phyloP scores from a whole-genome alignment of 1,140 invertebrate species.

The Zaprionus kolodkinae region DNA sequence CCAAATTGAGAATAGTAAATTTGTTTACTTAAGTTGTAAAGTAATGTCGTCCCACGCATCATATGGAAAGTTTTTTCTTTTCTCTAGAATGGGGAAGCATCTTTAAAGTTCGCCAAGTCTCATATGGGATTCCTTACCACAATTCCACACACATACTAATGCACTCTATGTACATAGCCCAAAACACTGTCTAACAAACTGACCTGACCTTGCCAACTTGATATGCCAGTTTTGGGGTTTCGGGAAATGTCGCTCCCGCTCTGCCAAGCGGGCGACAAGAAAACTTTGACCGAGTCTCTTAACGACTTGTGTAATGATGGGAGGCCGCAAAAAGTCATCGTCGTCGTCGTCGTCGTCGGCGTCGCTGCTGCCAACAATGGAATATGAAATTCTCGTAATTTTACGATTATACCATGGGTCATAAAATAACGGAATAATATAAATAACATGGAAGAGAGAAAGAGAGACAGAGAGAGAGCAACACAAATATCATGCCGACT shows the following conservation, averaged over 20 bases:
- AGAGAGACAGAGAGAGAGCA: slow-evolving; percentile 17
- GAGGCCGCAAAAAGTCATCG: slow-evolving; percentile 10
- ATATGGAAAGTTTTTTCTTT: too few relatives aligned
- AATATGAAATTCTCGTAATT: slow-evolving; percentile 60
- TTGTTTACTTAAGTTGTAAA: too few relatives aligned
- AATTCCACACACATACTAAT: neutral
- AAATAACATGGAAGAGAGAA: slow-evolving; percentile 26
- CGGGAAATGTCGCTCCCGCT: neutral
- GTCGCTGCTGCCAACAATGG: slow-evolving; percentile 8
- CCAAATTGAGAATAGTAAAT: neutral
- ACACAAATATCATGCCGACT: neutral
- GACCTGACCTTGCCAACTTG: slow-evolving; percentile 16
- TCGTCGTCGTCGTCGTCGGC: neutral
- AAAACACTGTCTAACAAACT: neutral
- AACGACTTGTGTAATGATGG: slow-evolving; percentile 27
- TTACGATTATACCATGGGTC: slow-evolving; percentile 58
- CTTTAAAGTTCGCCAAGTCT: too few relatives aligned
- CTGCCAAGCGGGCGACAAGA: slow-evolving; percentile 7
- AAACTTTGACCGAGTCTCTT: slow-evolving; percentile 16
- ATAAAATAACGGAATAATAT: slow-evolving; percentile 49
- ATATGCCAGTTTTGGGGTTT: neutral
- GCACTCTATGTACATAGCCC: neutral
- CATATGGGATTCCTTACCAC: neutral
- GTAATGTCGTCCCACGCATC: too few relatives aligned
- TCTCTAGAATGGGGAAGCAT: neutral